phyloP scores from a whole-genome alignment of 2,888 invertebrate genomes.

The Brachynemurus nebulosus region DNA sequence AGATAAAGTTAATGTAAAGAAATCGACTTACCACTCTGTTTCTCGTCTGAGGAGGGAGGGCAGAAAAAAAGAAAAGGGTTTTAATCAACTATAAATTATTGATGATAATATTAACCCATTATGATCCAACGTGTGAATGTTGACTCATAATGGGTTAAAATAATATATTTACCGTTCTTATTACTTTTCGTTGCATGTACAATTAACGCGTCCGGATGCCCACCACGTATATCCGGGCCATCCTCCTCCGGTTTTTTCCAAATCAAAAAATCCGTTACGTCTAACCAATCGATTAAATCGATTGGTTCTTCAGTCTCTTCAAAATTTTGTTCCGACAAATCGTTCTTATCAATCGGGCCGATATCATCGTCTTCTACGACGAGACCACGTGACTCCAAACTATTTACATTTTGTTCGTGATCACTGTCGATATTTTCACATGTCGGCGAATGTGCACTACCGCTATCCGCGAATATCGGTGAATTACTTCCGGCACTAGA shows the following conservation, averaged over 20 bases:
- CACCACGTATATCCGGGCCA: constrained; percentile 85
- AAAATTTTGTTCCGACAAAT: too few species aligned
- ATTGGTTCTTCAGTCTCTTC: constrained; percentile 25
- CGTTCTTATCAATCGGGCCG: too few species aligned
- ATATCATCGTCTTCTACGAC: too few species aligned
- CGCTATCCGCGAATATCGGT: constrained; percentile 26
- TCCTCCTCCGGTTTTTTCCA: constrained; percentile 70
- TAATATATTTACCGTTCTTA: constrained; percentile 44
- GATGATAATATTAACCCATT: too few species aligned
- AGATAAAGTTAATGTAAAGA: too few species aligned
- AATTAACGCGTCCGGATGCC: constrained; percentile 84
- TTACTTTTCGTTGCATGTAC: constrained; percentile 93
- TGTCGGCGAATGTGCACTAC: constrained; percentile 23
- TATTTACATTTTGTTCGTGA: too few species aligned
- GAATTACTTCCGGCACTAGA: background rate
- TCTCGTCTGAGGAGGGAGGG: constrained; percentile 29
- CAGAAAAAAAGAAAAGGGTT: constrained; percentile 17
- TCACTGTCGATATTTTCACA: too few species aligned
- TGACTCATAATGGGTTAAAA: too few species aligned
- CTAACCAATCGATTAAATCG: constrained; percentile 64
- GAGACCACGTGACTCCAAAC: too few species aligned
- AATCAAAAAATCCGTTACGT: constrained; percentile 65
- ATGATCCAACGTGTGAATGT: too few species aligned
- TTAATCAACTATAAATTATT: constrained; percentile 7
- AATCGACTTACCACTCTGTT: constrained; percentile 34